Conservation (phyloP, 37 sponge, comb jelly and placozoan species). For the Crambe crambe region DNA sequence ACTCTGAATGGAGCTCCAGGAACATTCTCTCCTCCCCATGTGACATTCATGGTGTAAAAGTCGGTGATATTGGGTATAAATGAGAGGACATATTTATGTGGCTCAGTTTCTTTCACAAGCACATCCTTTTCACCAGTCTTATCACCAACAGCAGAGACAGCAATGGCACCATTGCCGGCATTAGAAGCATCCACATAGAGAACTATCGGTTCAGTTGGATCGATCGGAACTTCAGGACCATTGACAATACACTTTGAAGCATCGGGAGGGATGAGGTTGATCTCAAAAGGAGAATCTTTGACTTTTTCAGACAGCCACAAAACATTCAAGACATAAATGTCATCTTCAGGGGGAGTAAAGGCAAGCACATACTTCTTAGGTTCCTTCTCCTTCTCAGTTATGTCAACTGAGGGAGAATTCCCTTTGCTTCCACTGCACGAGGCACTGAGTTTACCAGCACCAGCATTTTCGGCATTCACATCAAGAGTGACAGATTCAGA, state of each 20-base stretch:
- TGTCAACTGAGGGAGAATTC: slow-evolving; percentile 39
- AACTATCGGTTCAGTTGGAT: slow-evolving; percentile 13
- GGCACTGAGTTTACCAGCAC: slow-evolving; percentile 63
- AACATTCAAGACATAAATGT: slow-evolving; percentile 57
- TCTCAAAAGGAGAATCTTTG: slow-evolving; percentile 48
- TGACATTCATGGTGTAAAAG: slow-evolving; percentile 44
- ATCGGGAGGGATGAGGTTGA: slow-evolving; percentile 54
- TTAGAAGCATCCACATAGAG: slow-evolving; percentile 46
- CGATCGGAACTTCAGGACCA: slow-evolving; percentile 41
- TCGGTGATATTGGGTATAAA: slow-evolving; percentile 42
- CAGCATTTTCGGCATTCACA: slow-evolving; percentile 52
- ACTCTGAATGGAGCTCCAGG: slow-evolving; percentile 70
- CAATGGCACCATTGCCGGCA: slow-evolving; percentile 66
- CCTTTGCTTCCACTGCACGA: slow-evolving; percentile 47
- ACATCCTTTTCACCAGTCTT: slow-evolving; percentile 17
- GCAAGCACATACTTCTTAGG: slow-evolving; percentile 23
- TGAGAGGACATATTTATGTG: slow-evolving; percentile 28
- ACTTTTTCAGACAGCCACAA: slow-evolving; percentile 57
- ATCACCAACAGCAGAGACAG: slow-evolving; percentile 36
- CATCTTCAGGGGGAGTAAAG: slow-evolving; percentile 48
- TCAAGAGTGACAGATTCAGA: slow-evolving; percentile 24
- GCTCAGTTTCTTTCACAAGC: slow-evolving; percentile 29
- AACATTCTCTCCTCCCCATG: slow-evolving; percentile 40
- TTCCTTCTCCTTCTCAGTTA: neutral
- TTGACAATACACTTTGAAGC: slow-evolving; percentile 48